phyloP scores from a whole-genome alignment of 2,113 vertebrate genomes.

The Chamaea fasciata region DNA sequence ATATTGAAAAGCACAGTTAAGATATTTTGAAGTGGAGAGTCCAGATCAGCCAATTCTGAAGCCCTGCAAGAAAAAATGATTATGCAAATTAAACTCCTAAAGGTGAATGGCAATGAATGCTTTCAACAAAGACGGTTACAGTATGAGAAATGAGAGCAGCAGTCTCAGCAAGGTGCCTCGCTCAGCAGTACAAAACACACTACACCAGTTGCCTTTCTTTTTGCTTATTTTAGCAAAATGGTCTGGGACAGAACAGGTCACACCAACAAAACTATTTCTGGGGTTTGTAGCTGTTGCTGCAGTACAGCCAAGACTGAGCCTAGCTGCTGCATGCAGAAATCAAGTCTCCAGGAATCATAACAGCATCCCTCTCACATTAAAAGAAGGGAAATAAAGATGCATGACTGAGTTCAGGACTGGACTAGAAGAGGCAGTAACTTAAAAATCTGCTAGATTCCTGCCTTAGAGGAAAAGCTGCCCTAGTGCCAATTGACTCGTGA shows the following conservation, averaged over 20 bases:
- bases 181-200: slow-evolving; percentile 25
- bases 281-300: not conserved
- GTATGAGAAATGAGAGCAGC: slow-evolving; percentile 18
- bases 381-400: not conserved
- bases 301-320: not conserved
- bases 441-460: not conserved
- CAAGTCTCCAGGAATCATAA: not conserved
- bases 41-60: slow-evolving; percentile 41
- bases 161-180: not conserved
- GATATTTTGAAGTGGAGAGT: slow-evolving; percentile 44
- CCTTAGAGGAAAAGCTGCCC: not conserved
- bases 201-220: not conserved
- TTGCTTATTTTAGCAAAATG: slow-evolving; percentile 7
- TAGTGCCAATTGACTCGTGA: not conserved
- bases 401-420: not conserved
- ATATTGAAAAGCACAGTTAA: slow-evolving; percentile 58
- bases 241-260: not conserved
- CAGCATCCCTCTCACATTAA: not conserved
- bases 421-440: not conserved
- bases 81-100: slow-evolving; percentile 33
- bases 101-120: slow-evolving; percentile 35
- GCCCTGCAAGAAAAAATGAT: slow-evolving; percentile 50
- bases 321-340: not conserved
- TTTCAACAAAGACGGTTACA: not conserved
- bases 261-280: not conserved